Evolutionary conservation across 2,888 invertebrate species (phyloP).

Genomic region (Opisthograptis luteolata): DNA sequence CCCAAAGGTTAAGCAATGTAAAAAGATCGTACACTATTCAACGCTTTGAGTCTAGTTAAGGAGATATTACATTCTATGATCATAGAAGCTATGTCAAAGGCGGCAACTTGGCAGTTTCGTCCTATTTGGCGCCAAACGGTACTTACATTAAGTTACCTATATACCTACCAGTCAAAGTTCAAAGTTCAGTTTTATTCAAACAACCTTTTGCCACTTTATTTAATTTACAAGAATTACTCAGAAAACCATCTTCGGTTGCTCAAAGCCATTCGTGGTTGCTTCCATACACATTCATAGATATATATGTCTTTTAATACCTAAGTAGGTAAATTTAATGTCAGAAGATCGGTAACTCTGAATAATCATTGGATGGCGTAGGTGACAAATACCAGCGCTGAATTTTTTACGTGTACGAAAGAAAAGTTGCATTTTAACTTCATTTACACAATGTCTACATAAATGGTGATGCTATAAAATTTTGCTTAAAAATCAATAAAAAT

Average conservation of each 20-base stretch:
- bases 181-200: conserved; percentile 45
- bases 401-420: conserved; percentile 46
- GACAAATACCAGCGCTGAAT: conserved; percentile 63
- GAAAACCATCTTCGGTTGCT: conserved; percentile 13
- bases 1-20: too few relatives aligned
- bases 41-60: too few relatives aligned
- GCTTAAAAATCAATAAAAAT: too few relatives aligned
- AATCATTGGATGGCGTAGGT: conserved; percentile 52
- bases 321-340: conserved; percentile 63
- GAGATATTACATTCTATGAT: conserved; percentile 10
- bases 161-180: conserved; percentile 48
- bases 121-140: conserved; percentile 33
- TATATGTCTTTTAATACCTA: conserved; percentile 38
- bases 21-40: too few relatives aligned
- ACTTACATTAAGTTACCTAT: conserved; percentile 39
- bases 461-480: too few relatives aligned
- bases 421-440: too few relatives aligned
- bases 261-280: conserved; percentile 32
- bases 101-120: conserved; percentile 37
- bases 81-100: conserved; percentile 25
- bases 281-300: conserved; percentile 29
- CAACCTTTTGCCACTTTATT: conserved; percentile 28
- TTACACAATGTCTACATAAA: too few relatives aligned
- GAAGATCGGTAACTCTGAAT: conserved; percentile 55
- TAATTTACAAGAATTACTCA: conserved; percentile 10